Evolutionary conservation across 2,113 vertebrate species (phyloP).

Genomic region (Spilogale gracilis): DNA sequence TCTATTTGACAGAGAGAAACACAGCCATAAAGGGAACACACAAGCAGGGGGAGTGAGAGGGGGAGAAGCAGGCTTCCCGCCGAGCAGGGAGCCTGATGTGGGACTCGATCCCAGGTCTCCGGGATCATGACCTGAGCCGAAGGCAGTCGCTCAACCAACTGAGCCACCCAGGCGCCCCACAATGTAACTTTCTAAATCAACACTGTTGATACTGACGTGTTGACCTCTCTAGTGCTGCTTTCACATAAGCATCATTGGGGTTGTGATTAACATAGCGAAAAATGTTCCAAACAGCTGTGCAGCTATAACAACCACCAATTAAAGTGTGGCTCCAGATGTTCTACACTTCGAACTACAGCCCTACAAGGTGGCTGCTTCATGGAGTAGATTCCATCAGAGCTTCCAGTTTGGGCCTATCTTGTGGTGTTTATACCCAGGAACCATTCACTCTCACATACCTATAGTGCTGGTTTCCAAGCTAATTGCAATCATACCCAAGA

Average conservation of each 20-base stretch:
- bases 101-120: too few relatives aligned
- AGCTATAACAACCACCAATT: constrained; percentile 48
- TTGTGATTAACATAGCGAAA: constrained; percentile 58
- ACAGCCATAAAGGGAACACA: too few relatives aligned
- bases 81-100: too few relatives aligned
- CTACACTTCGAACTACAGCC: not conserved
- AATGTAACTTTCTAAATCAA: constrained; percentile 4
- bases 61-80: too few relatives aligned
- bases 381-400: constrained; percentile 28
- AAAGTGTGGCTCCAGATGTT: constrained; percentile 71
- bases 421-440: not conserved
- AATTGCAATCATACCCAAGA: not conserved
- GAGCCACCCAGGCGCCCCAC: not conserved
- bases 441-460: not conserved
- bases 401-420: constrained; percentile 2
- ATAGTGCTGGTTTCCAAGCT: not conserved
- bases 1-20: too few relatives aligned
- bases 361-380: not conserved
- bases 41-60: too few relatives aligned
- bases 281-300: constrained; percentile 61
- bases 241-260: constrained; percentile 14
- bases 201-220: not conserved
- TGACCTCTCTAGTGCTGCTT: not conserved
- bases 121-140: too few relatives aligned
- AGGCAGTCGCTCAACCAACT: too few relatives aligned